Evolutionary conservation across 1,140 invertebrate genomes (phyloP).

Genomic region (Atopsyche davidsoni): DNA sequence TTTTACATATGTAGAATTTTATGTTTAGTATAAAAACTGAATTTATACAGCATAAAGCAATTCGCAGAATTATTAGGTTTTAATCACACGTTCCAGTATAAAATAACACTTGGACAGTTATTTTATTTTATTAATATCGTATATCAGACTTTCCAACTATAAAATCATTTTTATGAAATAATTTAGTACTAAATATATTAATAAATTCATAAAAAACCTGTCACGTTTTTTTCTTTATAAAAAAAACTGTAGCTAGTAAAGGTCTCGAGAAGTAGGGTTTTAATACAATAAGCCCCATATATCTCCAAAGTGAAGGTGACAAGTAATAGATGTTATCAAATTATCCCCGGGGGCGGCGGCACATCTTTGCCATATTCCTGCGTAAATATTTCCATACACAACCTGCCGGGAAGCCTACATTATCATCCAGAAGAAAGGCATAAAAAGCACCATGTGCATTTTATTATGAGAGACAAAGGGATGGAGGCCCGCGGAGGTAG

Average conservation of each 20-base stretch:
- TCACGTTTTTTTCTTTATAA: too few species aligned
- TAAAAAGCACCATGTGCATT: slow-evolving; percentile 28
- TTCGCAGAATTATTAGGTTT: too few species aligned
- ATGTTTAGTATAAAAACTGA: too few species aligned
- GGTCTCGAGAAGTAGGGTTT: too few species aligned
- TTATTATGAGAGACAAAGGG: slow-evolving; percentile 23
- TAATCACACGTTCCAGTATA: too few species aligned
- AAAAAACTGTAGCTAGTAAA: too few species aligned
- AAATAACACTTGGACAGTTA: too few species aligned
- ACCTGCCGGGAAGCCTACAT: slow-evolving; percentile 21
- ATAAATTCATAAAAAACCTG: not conserved
- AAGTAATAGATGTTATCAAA: slow-evolving; percentile 29
- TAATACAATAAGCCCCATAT: slow-evolving; percentile 12
- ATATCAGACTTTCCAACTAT: too few species aligned
- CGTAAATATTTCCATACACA: slow-evolving; percentile 24
- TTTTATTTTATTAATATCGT: too few species aligned
- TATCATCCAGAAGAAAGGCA: slow-evolving; percentile 8
- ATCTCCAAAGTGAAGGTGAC: slow-evolving; percentile 19
- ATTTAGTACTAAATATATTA: not conserved
- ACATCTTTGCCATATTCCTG: slow-evolving; percentile 13
- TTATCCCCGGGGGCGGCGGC: slow-evolving; percentile 16
- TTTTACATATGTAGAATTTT: too few species aligned
- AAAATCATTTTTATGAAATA: not conserved
- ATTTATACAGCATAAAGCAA: too few species aligned
- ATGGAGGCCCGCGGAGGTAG: slow-evolving; percentile 10